Percentiles rank a stretch among this genome's conserved stretches.
Conservation (phyloP, 2,113 vertebrate genomes). For the Callipepla squamata region DNA sequence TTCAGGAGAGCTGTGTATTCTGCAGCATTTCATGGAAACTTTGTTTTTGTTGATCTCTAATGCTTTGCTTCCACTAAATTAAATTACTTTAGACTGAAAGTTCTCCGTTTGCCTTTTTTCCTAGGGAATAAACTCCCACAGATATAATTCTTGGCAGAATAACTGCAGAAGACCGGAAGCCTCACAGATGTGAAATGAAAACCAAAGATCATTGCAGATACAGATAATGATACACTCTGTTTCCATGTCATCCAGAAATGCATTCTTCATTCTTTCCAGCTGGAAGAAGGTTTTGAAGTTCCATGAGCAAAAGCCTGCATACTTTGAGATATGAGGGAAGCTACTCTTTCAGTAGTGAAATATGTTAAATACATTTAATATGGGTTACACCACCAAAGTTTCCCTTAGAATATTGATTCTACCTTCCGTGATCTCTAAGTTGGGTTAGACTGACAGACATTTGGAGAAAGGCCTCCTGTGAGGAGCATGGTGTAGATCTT, state of each 20-base stretch:
- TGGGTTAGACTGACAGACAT: background rate
- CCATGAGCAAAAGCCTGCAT: background rate
- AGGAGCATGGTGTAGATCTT: background rate
- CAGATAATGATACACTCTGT: background rate
- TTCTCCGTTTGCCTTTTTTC: constrained; percentile 37
- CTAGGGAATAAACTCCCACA: constrained; percentile 44
- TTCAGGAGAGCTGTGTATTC: background rate
- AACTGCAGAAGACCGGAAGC: background rate
- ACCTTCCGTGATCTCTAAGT: background rate
- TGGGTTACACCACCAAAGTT: background rate
- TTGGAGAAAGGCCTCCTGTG: background rate
- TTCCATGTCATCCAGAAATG: background rate
- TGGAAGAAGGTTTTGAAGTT: background rate
- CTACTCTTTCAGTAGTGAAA: background rate
- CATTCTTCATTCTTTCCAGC: background rate
- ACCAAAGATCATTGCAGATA: background rate
- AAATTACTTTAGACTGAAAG: constrained; percentile 7
- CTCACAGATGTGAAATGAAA: constrained; percentile 50
- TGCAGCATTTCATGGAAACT: background rate
- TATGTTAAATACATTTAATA: background rate
- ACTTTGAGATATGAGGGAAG: background rate
- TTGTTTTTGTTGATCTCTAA: background rate
- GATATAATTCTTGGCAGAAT: constrained; percentile 14
- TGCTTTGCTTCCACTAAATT: constrained; percentile 21
- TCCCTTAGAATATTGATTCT: fast-evolving